Conservation (phyloP, 2,888 invertebrate genomes). For the Hedychridium roseum region DNA sequence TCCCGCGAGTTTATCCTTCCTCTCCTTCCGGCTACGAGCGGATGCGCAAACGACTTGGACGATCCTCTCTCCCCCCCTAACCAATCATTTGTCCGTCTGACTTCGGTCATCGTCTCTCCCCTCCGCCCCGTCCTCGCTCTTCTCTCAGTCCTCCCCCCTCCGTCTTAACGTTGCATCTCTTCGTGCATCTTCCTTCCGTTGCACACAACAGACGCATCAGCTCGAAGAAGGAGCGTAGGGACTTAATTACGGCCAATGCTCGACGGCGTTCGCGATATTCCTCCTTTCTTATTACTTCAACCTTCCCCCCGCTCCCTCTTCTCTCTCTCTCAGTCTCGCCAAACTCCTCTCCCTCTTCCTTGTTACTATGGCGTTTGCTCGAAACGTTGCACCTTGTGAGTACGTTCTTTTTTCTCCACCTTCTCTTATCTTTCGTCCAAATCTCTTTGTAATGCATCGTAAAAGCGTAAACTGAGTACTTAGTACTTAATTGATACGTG, state of each 20-base stretch:
- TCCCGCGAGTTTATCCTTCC: slow-evolving; percentile 17
- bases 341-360: no score
- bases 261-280: no score
- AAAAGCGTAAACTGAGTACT: no score
- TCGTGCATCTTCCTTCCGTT: background rate
- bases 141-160: slow-evolving; percentile 9
- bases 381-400: no score
- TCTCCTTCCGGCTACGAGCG: slow-evolving; percentile 11
- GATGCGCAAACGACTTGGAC: no score
- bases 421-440: no score
- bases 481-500: no score
- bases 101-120: background rate
- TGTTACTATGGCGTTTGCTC: no score
- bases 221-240: slow-evolving; percentile 52
- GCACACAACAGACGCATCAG: slow-evolving; percentile 38
- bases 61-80: background rate
- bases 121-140: slow-evolving; percentile 10
- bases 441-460: no score
- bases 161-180: slow-evolving; percentile 10
- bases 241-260: slow-evolving; percentile 61
- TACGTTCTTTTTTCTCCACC: no score
- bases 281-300: slow-evolving; percentile 25
- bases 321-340: no score
- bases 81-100: no score
- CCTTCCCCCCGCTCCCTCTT: slow-evolving; percentile 15